Conservation (phyloP, 2,113 vertebrate genomes). For the Sinosuthora webbiana region DNA sequence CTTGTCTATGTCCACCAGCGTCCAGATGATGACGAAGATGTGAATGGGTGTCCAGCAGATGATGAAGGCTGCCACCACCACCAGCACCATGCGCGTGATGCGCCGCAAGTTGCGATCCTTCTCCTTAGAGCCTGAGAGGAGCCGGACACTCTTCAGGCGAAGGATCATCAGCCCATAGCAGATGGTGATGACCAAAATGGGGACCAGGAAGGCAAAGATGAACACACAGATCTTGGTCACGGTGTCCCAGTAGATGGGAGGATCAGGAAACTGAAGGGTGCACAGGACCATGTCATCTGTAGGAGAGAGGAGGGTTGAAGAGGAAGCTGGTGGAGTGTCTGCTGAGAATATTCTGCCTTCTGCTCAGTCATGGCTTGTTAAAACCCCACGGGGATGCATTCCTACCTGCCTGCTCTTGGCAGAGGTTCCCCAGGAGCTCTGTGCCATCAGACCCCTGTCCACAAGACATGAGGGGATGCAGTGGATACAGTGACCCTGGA, state of each 20-base stretch:
- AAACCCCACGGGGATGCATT: background rate
- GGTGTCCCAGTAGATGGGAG: conserved; percentile 90
- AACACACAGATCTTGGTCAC: conserved; percentile 95
- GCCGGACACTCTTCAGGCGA: conserved; percentile 90
- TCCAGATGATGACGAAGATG: conserved; percentile 94
- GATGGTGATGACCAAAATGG: conserved; percentile 92
- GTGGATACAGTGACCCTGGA: background rate
- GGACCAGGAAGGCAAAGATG: conserved; percentile 92
- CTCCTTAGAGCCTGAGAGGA: conserved; percentile 95
- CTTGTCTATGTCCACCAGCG: conserved; percentile 84
- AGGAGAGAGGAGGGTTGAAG: background rate
- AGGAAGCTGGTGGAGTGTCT: background rate
- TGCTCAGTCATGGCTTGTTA: background rate
- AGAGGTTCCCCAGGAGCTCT: background rate
- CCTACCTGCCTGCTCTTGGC: background rate
- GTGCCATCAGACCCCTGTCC: background rate
- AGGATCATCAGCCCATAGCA: conserved; percentile 96
- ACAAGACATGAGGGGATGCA: background rate
- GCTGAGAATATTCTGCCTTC: background rate
- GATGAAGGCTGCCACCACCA: conserved; percentile 95
- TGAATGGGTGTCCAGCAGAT: conserved; percentile 98
- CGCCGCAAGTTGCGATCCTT: conserved; percentile 90
- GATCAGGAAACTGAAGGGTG: conserved; percentile 84
- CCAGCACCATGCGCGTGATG: conserved; percentile 97
- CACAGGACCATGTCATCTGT: conserved; percentile 81